These are phyloP conservation scores for Protonibea diacanthus DNA, from an alignment of 2,797 vertebrate genomes.

Conservation along the genomic window DNA sequence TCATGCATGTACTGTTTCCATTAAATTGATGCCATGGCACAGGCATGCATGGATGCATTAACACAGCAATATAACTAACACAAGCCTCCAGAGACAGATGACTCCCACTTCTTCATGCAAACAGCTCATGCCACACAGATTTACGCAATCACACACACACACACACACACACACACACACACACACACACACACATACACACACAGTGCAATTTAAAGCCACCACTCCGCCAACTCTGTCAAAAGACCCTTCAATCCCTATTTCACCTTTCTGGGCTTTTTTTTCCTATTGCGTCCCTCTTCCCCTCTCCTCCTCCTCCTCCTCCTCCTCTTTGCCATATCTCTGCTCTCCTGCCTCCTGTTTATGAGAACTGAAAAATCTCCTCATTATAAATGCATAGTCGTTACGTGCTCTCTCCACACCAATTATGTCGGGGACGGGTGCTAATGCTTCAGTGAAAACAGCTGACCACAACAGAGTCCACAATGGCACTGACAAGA, in stretches of 20 bases:
- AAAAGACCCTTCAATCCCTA: constrained; percentile 44
- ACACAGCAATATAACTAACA: constrained; percentile 57
- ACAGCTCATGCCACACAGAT: constrained; percentile 38
- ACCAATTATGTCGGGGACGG: constrained; percentile 60
- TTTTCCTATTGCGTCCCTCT: constrained; percentile 18
- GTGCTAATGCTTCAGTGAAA: constrained; percentile 52
- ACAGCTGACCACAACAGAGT: constrained; percentile 64
- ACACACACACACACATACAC: constrained; percentile 28
- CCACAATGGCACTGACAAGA: constrained; percentile 62
- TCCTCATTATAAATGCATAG: constrained; percentile 70
- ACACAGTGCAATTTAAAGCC: constrained; percentile 32
- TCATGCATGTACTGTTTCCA: constrained; percentile 43
- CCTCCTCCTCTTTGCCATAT: constrained; percentile 26
- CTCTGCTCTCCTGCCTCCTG: constrained; percentile 41
- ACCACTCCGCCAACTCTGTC: constrained; percentile 43
- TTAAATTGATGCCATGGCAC: constrained; percentile 60
- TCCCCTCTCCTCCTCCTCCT: background rate
- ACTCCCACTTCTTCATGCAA: constrained; percentile 59
- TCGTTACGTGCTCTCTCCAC: constrained; percentile 56
- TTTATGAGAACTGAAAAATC: constrained; percentile 62
- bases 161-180: background rate
- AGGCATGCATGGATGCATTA: constrained; percentile 69
- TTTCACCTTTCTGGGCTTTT: constrained; percentile 42
- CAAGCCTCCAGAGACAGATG: constrained; percentile 64
- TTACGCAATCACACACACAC: constrained; percentile 12